Evolutionary conservation across 2,113 vertebrate species (phyloP).

Genomic region (Alexandromys fortis): DNA sequence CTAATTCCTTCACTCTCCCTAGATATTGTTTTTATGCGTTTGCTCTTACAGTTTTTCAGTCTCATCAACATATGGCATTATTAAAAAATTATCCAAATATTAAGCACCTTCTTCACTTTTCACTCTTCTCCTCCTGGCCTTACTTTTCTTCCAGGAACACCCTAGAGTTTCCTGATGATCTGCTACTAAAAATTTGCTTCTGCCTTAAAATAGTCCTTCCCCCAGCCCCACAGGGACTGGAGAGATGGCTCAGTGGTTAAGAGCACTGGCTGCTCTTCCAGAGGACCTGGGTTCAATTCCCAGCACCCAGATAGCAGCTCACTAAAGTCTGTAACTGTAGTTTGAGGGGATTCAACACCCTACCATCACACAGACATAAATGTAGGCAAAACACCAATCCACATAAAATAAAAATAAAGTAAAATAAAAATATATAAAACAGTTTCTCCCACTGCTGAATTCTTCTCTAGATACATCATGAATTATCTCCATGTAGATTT

Average conservation of each 20-base stretch:
- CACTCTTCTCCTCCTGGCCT: not conserved
- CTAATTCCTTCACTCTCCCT: not conserved
- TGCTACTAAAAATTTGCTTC: not conserved
- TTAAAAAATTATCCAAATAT: not conserved
- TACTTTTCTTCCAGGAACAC: conserved; percentile 1
- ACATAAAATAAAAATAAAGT: not conserved
- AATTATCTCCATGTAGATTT: not conserved
- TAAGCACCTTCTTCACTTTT: not conserved
- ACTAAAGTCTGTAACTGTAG: not conserved
- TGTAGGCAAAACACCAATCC: not conserved
- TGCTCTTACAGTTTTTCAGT: not conserved
- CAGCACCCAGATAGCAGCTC: not conserved
- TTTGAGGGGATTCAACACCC: not conserved
- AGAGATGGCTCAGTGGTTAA: not conserved
- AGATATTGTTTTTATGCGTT: not conserved
- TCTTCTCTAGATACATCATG: not conserved
- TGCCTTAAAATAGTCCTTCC: not conserved
- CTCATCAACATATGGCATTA: not conserved
- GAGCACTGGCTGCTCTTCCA: not conserved
- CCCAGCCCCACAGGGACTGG: not conserved
- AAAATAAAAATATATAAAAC: not conserved
- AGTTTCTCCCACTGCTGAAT: not conserved
- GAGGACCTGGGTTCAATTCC: not conserved
- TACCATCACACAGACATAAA: not conserved
- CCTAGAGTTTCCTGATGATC: not conserved